phyloP scores from a whole-genome alignment of 2,113 vertebrate genomes.

The Phylloscopus trochilus region DNA sequence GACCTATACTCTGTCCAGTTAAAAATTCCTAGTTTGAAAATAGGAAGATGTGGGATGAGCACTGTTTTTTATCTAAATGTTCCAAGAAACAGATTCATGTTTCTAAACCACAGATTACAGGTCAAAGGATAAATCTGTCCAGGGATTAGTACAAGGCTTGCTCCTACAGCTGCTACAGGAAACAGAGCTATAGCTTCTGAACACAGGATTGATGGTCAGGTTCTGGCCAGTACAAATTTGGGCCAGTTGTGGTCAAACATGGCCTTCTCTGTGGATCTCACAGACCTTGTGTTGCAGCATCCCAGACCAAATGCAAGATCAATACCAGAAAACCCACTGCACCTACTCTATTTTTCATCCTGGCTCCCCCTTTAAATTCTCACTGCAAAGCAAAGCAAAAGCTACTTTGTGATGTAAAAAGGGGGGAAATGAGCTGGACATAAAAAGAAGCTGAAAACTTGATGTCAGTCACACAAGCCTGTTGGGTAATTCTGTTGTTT shows the following conservation, averaged over 20 bases:
- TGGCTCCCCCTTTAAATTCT: neutral
- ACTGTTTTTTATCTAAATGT: neutral
- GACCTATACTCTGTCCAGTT: neutral
- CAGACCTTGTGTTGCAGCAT: neutral
- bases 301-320: neutral
- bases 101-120: neutral
- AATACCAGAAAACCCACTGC: neutral
- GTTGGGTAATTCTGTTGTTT: neutral
- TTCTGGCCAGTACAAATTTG: neutral
- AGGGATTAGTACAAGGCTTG: neutral
- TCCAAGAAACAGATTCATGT: neutral
- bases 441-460: neutral
- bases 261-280: neutral
- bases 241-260: neutral
- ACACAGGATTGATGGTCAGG: neutral
- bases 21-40: conserved; percentile 1
- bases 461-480: neutral
- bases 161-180: neutral
- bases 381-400: neutral
- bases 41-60: neutral
- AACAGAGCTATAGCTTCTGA: neutral
- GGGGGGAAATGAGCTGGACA: neutral
- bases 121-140: neutral
- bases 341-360: neutral
- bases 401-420: neutral